Base-by-base conservation (phyloP, 2,888 invertebrate species). In the Drosophila phalerata region DNA sequence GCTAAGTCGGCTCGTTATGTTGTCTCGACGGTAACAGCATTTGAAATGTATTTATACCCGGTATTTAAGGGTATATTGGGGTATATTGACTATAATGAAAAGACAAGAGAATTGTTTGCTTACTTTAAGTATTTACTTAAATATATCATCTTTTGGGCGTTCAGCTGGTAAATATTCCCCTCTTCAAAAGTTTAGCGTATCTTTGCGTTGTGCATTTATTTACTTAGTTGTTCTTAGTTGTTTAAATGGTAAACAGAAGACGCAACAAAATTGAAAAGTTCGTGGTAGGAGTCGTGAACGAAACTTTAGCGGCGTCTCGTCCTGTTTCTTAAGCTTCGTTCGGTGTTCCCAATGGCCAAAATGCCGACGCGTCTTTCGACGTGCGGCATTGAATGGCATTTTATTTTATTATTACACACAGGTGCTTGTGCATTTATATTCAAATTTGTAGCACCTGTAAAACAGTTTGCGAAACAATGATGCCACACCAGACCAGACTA, bases 361-460 rank as follows among this genome's bases (percentile, higher is more conserved):
- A 65, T 73, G 69, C 68, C 77, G 65, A 68, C 73, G 73, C 75
- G 71, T 69, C 85, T 69, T 60, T 51, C 58, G 48, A 65, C 42
- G 53, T 62, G 79, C 68, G 70, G 68, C 79, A 72, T 87, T 87
- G 85, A 79, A 75, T 77, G 69, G 80, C 80, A 88, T 84, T 88
- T 84, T 73, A 84, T 86, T 88, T 80, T 83, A 86, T 88, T 86
- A 88, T 80, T 77, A 69, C 74, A 83, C 84, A 82, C 86, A 88
- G 86, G 71, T 77, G 88, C 61, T 64, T 75, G 73, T 70, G 85
- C 71, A 84, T 88, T 88, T 84, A 72, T 84, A 84, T 84, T 84
- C 75, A 84, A 84, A 84, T 84, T 88, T 89, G 89, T 81, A 84
- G 85, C 89, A 88, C 73, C 89, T 88, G 85, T 80, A 81, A 75